Evolutionary conservation across 2,797 vertebrate genomes (phyloP).

Genomic region (Enteromius viviparus): DNA sequence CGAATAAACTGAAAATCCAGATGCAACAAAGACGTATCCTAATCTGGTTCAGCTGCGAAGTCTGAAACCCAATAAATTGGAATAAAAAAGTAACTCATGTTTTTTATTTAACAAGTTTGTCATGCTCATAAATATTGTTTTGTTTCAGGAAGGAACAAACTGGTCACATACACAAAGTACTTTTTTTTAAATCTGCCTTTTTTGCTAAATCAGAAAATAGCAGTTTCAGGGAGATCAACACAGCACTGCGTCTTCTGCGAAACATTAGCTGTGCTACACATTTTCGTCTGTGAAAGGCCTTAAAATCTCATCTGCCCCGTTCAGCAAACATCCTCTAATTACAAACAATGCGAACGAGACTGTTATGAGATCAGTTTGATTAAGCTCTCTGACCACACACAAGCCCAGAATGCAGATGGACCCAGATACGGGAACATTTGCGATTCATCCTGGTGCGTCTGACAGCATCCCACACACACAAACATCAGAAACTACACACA

Average conservation of each 20-base stretch:
- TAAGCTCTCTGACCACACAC: conserved; percentile 45
- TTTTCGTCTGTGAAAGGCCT: background rate
- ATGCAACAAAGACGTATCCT: background rate
- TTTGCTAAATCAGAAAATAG: conserved; percentile 17
- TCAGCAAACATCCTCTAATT: conserved; percentile 53
- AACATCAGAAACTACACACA: conserved; percentile 7
- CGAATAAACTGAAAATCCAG: background rate
- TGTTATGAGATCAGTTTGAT: conserved; percentile 39
- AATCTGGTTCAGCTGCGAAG: background rate
- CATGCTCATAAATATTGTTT: background rate
- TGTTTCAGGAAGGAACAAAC: conserved; percentile 9
- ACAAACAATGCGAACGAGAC: conserved; percentile 40
- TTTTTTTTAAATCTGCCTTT: background rate
- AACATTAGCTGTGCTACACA: background rate
- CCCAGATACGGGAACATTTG: conserved; percentile 4
- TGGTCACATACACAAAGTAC: background rate
- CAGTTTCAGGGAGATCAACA: background rate
- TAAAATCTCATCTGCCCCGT: background rate
- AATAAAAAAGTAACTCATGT: background rate
- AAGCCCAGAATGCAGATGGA: conserved; percentile 39
- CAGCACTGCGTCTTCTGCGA: background rate
- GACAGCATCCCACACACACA: conserved; percentile 24
- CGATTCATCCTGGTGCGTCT: conserved; percentile 21
- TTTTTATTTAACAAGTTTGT: background rate
- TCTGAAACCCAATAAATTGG: background rate